These are phyloP conservation scores for Aplocera efformata DNA, from an alignment of 2,888 invertebrate species.

Conservation along the genomic window DNA sequence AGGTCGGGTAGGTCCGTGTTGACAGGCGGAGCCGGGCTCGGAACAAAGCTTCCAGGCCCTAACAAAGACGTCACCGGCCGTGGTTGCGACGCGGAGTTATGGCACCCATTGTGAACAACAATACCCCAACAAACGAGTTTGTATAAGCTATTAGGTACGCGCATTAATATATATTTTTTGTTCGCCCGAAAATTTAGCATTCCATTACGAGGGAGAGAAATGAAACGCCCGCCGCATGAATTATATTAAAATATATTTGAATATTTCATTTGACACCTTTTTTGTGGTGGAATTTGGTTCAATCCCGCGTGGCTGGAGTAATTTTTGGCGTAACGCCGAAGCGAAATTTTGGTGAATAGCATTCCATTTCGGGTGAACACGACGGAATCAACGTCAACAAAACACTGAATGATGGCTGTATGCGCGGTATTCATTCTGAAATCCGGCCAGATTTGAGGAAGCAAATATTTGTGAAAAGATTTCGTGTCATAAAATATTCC, in stretches of 20 bases:
- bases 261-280: constrained; percentile 82
- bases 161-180: constrained; percentile 81
- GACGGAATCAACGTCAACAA: constrained; percentile 76
- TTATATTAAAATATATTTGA: constrained; percentile 82
- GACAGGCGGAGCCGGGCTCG: constrained; percentile 67
- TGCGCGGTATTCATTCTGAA: constrained; percentile 67
- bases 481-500: no score
- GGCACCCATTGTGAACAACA: constrained; percentile 80
- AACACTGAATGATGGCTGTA: constrained; percentile 69
- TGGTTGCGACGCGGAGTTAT: constrained; percentile 80
- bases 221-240: constrained; percentile 81
- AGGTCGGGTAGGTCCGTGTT: constrained; percentile 58
- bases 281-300: constrained; percentile 77
- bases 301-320: constrained; percentile 72
- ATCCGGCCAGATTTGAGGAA: constrained; percentile 51
- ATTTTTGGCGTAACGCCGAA: constrained; percentile 75
- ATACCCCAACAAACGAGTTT: constrained; percentile 81
- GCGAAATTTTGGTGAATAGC: constrained; percentile 76
- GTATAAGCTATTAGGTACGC: constrained; percentile 81
- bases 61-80: constrained; percentile 81
- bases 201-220: constrained; percentile 81
- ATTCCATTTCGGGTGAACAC: constrained; percentile 77
- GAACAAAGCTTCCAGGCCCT: constrained; percentile 71
- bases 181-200: constrained; percentile 80
- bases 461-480: neutral